Percentiles rank a stretch among this genome's conserved stretches.
phyloP scores from a whole-genome alignment of 2,888 invertebrate genomes.

The Thyatira batis region DNA sequence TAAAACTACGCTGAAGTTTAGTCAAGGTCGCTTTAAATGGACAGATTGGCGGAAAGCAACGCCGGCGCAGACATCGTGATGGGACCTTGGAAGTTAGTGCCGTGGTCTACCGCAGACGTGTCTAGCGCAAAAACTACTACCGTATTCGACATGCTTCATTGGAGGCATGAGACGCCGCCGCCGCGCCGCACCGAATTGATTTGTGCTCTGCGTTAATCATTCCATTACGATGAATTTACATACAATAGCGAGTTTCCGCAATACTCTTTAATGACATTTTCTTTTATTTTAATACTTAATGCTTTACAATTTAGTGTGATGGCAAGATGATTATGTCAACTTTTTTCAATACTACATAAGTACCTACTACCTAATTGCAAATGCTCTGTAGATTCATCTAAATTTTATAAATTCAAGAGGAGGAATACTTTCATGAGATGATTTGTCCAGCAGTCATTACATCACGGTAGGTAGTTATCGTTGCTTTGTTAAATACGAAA shows the following conservation, averaged over 20 bases:
- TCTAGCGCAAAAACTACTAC: constrained; percentile 56
- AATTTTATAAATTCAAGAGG: too few relatives aligned
- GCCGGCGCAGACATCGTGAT: constrained; percentile 42
- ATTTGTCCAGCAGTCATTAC: too few relatives aligned
- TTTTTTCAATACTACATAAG: too few relatives aligned
- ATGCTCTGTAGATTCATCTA: too few relatives aligned
- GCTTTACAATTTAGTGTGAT: too few relatives aligned
- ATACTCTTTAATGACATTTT: neutral
- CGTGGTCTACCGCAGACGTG: constrained; percentile 56
- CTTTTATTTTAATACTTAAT: too few relatives aligned
- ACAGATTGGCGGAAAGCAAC: constrained; percentile 54
- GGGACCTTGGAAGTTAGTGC: constrained; percentile 65
- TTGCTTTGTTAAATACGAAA: too few relatives aligned
- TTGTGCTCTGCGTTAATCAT: constrained; percentile 16
- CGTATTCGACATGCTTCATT: constrained; percentile 54
- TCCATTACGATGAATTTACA: constrained; percentile 15
- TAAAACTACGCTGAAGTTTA: constrained; percentile 56
- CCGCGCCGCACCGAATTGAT: constrained; percentile 13
- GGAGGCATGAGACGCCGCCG: constrained; percentile 25
- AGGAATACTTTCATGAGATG: too few relatives aligned
- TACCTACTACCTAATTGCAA: too few relatives aligned
- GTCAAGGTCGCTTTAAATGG: constrained; percentile 57
- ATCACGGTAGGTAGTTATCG: too few relatives aligned
- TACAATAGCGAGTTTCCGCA: neutral
- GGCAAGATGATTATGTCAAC: neutral